phyloP scores from a whole-genome alignment of 2,113 vertebrate species.

The Theristicus caerulescens region DNA sequence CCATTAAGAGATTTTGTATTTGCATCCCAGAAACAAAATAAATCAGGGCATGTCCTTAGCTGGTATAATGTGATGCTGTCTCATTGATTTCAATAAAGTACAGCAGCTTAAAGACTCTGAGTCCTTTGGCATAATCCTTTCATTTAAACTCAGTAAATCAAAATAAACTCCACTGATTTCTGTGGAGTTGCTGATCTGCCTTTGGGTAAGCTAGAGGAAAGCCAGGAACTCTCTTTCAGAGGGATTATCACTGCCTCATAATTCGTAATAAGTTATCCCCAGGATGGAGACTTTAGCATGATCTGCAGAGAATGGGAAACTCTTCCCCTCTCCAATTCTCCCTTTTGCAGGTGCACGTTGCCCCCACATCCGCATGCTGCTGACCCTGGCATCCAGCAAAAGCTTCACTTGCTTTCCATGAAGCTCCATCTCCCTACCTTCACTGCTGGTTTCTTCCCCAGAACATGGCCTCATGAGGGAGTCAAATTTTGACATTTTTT shows the following conservation, averaged over 20 bases:
- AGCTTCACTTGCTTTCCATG: rapidly evolving
- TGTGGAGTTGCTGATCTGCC: not conserved
- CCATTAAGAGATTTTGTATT: not conserved
- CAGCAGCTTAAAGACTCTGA: not conserved
- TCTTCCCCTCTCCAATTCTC: not conserved
- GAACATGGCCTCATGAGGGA: not conserved
- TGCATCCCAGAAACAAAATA: not conserved
- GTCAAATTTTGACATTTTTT: not conserved
- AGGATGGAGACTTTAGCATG: not conserved
- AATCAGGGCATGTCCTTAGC: not conserved
- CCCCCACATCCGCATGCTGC: rapidly evolving
- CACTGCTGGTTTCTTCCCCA: not conserved
- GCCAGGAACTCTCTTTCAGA: not conserved
- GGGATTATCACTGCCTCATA: not conserved
- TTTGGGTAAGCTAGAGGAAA: not conserved
- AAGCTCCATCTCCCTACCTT: not conserved
- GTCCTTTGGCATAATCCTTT: not conserved
- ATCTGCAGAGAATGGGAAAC: not conserved
- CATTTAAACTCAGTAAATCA: not conserved
- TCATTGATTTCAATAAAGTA: not conserved
- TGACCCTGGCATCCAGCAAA: not conserved
- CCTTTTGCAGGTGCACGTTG: not conserved
- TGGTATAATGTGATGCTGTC: not conserved
- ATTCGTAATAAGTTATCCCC: not conserved
- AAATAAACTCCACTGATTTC: not conserved